phyloP scores from a whole-genome alignment of 53 echinoderm and acorn worm species.

The Zoroaster sp. region DNA sequence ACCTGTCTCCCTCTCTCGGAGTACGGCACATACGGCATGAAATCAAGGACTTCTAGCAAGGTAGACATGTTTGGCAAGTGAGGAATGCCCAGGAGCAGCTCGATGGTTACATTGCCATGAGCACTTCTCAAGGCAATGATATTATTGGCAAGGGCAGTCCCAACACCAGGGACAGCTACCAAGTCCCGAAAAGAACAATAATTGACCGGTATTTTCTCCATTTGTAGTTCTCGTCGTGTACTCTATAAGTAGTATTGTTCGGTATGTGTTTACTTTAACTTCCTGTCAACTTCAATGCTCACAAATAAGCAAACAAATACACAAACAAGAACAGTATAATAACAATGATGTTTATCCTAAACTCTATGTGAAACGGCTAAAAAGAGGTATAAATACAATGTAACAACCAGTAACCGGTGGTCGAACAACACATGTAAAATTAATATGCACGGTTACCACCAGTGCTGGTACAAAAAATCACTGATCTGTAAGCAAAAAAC shows the following conservation, averaged over 20 bases:
- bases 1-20: background rate
- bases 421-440: no score
- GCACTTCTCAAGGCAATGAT: background rate
- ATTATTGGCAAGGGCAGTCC: background rate
- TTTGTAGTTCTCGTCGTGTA: no score
- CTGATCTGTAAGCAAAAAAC: no score
- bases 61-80: background rate
- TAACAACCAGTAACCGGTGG: no score
- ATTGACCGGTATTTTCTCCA: conserved; percentile 23
- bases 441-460: no score
- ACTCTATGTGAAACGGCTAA: no score
- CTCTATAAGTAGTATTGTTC: background rate
- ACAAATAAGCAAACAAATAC: background rate
- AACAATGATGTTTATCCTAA: no score
- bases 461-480: no score
- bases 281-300: background rate
- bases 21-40: background rate
- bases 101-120: background rate
- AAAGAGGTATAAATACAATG: no score
- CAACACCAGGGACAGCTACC: background rate
- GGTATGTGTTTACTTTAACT: background rate
- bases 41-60: background rate
- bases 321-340: no score
- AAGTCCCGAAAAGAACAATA: background rate
- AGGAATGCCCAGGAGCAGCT: background rate